A percentile compares a stretch with the other conserved stretches of the same genome.
Conservation (phyloP, 2,888 invertebrate species). For the Phortica okadai region DNA sequence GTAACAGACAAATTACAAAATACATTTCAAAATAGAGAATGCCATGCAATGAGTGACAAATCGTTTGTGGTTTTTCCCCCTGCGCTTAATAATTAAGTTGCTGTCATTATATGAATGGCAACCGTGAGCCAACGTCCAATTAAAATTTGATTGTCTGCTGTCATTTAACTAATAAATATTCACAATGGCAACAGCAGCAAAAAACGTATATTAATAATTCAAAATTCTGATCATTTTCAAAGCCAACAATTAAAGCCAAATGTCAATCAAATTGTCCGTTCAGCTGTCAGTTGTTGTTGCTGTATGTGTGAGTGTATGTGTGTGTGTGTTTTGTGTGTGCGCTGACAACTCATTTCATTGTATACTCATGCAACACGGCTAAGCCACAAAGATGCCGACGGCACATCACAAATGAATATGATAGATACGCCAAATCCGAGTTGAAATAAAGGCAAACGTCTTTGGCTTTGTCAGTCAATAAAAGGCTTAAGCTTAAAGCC, state of each 20-base stretch:
- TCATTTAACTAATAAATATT: background rate
- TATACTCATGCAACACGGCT: background rate
- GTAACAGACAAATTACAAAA: no score
- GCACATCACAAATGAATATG: slow-evolving; percentile 14
- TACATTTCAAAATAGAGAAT: no score
- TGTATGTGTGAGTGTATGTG: background rate
- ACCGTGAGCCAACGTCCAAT: slow-evolving; percentile 3
- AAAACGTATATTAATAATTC: background rate
- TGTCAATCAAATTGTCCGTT: slow-evolving; percentile 19
- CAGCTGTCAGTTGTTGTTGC: background rate
- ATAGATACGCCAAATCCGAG: slow-evolving; percentile 12
- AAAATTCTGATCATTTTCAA: background rate
- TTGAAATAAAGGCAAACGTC: slow-evolving; percentile 5
- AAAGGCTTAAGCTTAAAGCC: slow-evolving; percentile 26
- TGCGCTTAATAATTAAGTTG: no score
- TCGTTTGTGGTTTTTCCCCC: no score
- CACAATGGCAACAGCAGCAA: background rate
- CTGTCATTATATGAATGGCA: background rate
- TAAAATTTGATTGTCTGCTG: background rate
- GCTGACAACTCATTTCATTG: slow-evolving; percentile 15
- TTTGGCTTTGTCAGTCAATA: slow-evolving; percentile 32
- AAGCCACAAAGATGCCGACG: slow-evolving; percentile 22
- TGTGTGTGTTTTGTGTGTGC: background rate
- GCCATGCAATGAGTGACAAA: no score
- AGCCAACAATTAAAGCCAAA: slow-evolving; percentile 7